phyloP scores from a whole-genome alignment of 1,140 invertebrate species.

The Trichoplusia ni region DNA sequence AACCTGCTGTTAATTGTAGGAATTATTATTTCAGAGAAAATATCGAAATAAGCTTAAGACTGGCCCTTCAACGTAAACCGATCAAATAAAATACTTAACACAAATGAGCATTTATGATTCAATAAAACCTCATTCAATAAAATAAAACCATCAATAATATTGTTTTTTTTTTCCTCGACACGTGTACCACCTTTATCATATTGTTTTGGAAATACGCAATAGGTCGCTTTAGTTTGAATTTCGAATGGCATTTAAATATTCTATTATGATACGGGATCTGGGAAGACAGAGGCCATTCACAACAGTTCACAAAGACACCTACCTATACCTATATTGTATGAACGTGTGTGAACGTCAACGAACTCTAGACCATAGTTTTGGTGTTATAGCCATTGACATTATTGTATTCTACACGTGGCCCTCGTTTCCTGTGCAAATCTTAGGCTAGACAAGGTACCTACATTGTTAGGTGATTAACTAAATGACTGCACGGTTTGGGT shows the following conservation, averaged over 20 bases:
- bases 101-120: no score
- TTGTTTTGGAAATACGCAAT: no score
- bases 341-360: constrained; percentile 1
- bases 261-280: constrained; percentile 5
- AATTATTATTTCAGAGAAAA: background rate
- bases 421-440: constrained; percentile 14
- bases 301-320: constrained; percentile 2
- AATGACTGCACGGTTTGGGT: background rate
- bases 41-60: no score
- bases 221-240: constrained; percentile 26
- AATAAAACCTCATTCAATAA: no score
- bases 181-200: no score
- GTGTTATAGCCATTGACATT: constrained; percentile 5
- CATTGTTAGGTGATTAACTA: constrained; percentile 3
- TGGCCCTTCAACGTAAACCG: no score
- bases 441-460: background rate
- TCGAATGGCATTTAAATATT: constrained; percentile 28
- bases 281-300: background rate
- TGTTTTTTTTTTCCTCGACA: no score
- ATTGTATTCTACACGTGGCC: constrained; percentile 5
- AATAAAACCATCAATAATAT: no score
- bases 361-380: constrained; percentile 13
- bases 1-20: background rate
- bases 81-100: no score
- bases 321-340: background rate